A percentile compares a stretch with the other conserved stretches of the same genome.
These are phyloP conservation scores for Leucoptera coffeella DNA, from an alignment of 2,888 invertebrate species.

Conservation along the genomic window DNA sequence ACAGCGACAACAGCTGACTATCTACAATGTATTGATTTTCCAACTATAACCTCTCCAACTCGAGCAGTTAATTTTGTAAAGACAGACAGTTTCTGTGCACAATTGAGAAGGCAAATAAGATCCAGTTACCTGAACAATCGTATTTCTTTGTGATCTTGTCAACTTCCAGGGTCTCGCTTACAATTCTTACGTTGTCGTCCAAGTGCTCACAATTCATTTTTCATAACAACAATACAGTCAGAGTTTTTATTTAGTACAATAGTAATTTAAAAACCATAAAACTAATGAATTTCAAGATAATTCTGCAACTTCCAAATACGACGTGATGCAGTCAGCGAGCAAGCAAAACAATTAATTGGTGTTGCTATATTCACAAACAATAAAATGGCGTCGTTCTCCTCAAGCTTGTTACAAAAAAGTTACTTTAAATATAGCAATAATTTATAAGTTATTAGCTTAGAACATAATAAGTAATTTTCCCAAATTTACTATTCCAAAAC, in stretches of 20 bases:
- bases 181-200: constrained; percentile 57
- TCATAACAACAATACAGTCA: constrained; percentile 28
- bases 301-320: not conserved
- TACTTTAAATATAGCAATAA: too few species aligned
- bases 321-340: constrained; percentile 7
- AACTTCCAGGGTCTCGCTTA: constrained; percentile 39
- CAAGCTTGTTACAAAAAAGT: too few species aligned
- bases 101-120: constrained; percentile 11
- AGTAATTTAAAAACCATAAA: constrained; percentile 1
- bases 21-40: constrained; percentile 48
- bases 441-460: too few species aligned
- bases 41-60: constrained; percentile 41
- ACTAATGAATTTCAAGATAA: constrained; percentile 1
- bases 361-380: constrained; percentile 2
- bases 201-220: constrained; percentile 67
- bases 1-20: constrained; percentile 54
- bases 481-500: too few species aligned
- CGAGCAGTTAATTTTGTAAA: too few species aligned
- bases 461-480: too few species aligned
- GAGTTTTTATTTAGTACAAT: too few species aligned
- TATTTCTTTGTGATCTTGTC: constrained; percentile 56
- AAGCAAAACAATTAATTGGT: constrained; percentile 14
- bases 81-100: too few species aligned
- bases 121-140: constrained; percentile 56
- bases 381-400: not conserved